phyloP scores from a whole-genome alignment of 2,888 invertebrate species.

The Chrysotoxum bicinctum region DNA sequence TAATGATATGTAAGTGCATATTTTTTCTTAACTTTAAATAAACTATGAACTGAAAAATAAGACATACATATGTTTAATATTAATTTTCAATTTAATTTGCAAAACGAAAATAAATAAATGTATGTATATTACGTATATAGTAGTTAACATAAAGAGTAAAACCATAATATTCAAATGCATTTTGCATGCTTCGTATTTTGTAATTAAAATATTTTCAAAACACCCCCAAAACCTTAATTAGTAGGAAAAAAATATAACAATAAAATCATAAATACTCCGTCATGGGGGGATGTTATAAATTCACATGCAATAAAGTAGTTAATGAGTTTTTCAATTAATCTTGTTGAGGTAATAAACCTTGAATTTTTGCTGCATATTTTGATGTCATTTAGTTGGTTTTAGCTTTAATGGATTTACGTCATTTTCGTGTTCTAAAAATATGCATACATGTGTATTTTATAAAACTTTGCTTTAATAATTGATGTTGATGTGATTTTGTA shows the following conservation, averaged over 20 bases:
- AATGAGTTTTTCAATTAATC: slow-evolving; percentile 18
- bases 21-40: too few relatives aligned
- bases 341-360: background rate
- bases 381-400: background rate
- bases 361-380: background rate
- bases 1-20: too few relatives aligned
- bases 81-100: background rate
- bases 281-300: background rate
- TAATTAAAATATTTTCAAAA: slow-evolving; percentile 18
- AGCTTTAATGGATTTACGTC: background rate
- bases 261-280: background rate
- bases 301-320: background rate
- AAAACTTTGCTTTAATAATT: background rate
- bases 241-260: background rate
- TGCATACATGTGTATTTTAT: background rate
- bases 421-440: background rate
- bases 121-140: too few relatives aligned
- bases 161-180: background rate
- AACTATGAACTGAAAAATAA: too few relatives aligned
- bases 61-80: background rate
- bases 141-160: background rate
- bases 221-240: background rate
- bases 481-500: background rate
- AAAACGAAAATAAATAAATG: background rate
- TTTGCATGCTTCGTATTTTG: background rate